phyloP scores from a whole-genome alignment of 2,888 invertebrate genomes.

The Macrosoma leucophasiata region DNA sequence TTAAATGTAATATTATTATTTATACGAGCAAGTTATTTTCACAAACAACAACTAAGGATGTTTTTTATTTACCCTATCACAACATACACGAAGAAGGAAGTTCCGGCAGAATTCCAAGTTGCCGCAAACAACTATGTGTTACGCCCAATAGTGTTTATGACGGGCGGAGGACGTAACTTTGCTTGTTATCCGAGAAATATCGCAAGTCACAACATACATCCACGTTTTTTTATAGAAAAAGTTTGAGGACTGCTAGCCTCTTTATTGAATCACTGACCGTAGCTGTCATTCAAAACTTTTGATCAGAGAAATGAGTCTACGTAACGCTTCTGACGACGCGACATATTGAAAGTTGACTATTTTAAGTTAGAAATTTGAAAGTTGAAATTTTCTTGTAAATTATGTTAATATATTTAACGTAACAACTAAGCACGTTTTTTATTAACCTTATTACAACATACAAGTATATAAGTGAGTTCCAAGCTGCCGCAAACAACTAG shows the following conservation, averaged over 20 bases:
- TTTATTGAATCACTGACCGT: constrained; percentile 36
- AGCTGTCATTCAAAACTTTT: constrained; percentile 19
- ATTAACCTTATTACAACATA: no score
- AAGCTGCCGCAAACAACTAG: constrained; percentile 36
- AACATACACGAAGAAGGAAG: constrained; percentile 10
- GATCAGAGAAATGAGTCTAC: no score
- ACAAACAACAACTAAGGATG: no score
- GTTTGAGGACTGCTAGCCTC: constrained; percentile 50
- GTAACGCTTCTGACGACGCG: no score
- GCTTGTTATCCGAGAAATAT: constrained; percentile 68
- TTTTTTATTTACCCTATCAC: no score
- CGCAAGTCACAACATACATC: constrained; percentile 51
- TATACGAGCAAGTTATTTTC: no score
- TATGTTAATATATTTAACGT: no score
- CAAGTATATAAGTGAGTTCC: constrained; percentile 23
- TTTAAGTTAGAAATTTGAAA: no score
- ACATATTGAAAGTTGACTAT: no score
- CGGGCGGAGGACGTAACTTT: constrained; percentile 35
- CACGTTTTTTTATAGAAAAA: constrained; percentile 58
- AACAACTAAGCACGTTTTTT: no score
- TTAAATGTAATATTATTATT: no score
- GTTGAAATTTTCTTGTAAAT: no score
- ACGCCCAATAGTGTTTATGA: constrained; percentile 33
- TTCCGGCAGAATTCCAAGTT: constrained; percentile 34
- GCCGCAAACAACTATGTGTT: constrained; percentile 33